Evolutionary conservation across 2,888 invertebrate species (phyloP).

Genomic region (Dryocosmus kuriphilus): DNA sequence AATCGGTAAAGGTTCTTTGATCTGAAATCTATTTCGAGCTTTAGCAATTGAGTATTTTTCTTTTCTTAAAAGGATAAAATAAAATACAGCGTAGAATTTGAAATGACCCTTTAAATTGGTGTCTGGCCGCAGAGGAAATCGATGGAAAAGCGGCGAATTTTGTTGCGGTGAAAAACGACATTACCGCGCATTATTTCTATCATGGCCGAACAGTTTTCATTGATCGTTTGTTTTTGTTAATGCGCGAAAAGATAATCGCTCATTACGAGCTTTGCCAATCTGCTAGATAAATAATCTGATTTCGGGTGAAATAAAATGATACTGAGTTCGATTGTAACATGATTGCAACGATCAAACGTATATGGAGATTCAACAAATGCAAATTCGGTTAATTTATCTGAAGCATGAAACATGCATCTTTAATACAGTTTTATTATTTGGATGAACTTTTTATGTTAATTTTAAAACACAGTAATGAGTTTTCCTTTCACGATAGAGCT

Average conservation of each 20-base stretch:
- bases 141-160: constrained; percentile 13
- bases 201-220: constrained; percentile 25
- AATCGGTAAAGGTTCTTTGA: constrained; percentile 69
- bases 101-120: neutral
- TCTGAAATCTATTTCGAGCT: constrained; percentile 53
- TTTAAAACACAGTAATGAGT: too few species aligned
- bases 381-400: neutral
- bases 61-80: neutral
- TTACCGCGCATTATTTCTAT: constrained; percentile 30
- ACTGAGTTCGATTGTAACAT: constrained; percentile 19
- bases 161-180: constrained; percentile 12
- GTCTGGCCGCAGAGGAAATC: neutral
- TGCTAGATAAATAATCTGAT: neutral
- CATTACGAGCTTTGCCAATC: constrained; percentile 29
- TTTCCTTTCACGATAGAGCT: too few species aligned
- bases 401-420: neutral
- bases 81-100: neutral
- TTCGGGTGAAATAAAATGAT: constrained; percentile 31
- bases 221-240: constrained; percentile 39
- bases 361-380: neutral
- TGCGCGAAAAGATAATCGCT: constrained; percentile 36
- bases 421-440: too few species aligned
- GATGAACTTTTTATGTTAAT: too few species aligned
- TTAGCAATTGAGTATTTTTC: neutral
- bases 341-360: constrained; percentile 17